These are phyloP conservation scores for Apoderus coryli DNA, from an alignment of 2,888 invertebrate genomes.

Conservation along the genomic window DNA sequence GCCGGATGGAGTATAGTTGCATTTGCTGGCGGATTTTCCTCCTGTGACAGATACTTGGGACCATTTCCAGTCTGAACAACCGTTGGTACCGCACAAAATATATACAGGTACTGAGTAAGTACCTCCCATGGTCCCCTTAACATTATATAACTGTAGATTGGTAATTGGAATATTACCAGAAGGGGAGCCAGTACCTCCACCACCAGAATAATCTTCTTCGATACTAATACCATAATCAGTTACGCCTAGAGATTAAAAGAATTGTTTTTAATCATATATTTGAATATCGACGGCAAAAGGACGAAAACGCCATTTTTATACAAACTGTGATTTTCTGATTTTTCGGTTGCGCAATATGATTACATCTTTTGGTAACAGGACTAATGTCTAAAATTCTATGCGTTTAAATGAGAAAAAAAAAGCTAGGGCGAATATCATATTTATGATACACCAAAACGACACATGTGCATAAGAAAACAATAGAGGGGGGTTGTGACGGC, in stretches of 20 bases:
- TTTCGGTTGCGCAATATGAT: too few relatives aligned
- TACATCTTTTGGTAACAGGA: too few relatives aligned
- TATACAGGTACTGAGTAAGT: slow-evolving; percentile 17
- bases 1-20: slow-evolving; percentile 15
- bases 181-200: slow-evolving; percentile 13
- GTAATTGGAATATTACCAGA: slow-evolving; percentile 17
- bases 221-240: slow-evolving; percentile 17
- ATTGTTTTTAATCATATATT: too few relatives aligned
- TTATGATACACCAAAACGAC: too few relatives aligned
- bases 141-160: slow-evolving; percentile 10
- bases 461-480: too few relatives aligned
- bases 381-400: too few relatives aligned
- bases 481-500: too few relatives aligned
- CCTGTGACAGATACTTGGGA: slow-evolving; percentile 13
- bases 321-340: too few relatives aligned
- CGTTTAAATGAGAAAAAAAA: too few relatives aligned
- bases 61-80: slow-evolving; percentile 16
- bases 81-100: slow-evolving; percentile 15
- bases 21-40: slow-evolving; percentile 11
- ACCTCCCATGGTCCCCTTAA: slow-evolving; percentile 16
- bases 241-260: slow-evolving; percentile 14
- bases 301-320: too few relatives aligned
- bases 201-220: slow-evolving; percentile 17
- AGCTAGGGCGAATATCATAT: too few relatives aligned
- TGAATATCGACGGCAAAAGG: too few relatives aligned